Percentiles rank a stretch among this genome's conserved stretches.
phyloP scores from a whole-genome alignment of 2,797 vertebrate species.

The Dipus sagitta region DNA sequence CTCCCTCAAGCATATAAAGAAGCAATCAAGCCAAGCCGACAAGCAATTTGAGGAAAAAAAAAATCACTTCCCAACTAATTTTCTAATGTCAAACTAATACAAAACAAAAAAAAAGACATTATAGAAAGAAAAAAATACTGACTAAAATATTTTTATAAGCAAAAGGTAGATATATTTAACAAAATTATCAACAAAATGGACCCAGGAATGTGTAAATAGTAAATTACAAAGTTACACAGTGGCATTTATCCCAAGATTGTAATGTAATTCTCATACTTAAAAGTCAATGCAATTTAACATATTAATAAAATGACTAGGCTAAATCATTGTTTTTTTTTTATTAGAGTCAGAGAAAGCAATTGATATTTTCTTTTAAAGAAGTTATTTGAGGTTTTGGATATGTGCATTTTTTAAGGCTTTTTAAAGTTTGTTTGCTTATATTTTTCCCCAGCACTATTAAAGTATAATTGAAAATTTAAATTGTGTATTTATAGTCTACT shows the following conservation, averaged over 20 bases:
- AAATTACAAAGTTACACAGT: neutral
- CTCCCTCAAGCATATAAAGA: neutral
- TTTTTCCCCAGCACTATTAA: neutral
- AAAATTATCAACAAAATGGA: neutral
- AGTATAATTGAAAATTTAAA: neutral
- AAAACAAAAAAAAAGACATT: neutral
- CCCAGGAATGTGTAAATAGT: neutral
- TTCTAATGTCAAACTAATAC: neutral
- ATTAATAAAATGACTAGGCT: neutral
- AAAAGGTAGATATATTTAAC: neutral
- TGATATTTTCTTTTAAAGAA: neutral
- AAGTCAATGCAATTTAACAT: neutral
- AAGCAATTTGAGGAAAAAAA: neutral
- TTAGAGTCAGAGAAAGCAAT: neutral
- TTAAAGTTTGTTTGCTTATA: neutral
- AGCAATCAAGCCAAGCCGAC: neutral
- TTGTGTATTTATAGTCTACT: neutral
- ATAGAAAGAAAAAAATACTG: neutral
- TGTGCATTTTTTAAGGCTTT: neutral
- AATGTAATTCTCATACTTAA: neutral
- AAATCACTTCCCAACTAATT: neutral
- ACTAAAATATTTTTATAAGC: neutral
- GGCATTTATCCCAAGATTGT: neutral
- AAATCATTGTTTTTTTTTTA: neutral
- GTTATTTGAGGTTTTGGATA: neutral